Base-by-base conservation (phyloP, 2,113 vertebrate species). In the Tragulus kanchil region DNA sequence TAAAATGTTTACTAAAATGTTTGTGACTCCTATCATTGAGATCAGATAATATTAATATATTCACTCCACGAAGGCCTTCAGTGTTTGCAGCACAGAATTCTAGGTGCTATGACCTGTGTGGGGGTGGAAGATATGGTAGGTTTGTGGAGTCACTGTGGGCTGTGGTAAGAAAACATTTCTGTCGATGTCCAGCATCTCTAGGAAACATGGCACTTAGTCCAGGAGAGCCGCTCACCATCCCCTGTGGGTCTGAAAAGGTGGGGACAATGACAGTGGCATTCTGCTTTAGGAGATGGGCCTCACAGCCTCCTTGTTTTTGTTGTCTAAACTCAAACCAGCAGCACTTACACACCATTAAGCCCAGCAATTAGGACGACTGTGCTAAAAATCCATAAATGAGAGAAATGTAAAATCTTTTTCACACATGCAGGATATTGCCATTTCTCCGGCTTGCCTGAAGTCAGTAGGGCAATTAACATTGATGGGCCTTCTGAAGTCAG, bases 221-320 rank as follows among this genome's bases (percentile, higher is more conserved):
- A 0, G 19, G 3, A 1, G 56, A 52, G 48, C 59, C 6, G 0
- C 4, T 73, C 79, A 28, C 61, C 64, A 13, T 42, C 17, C 17
- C 25, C 0, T 16, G 31, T 16, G n/a, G 13, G 1, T 31, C 50
- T 19, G 11, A 59, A 14, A 62, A 25, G n/a, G 28, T 0, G 15
- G 50, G 48, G 48, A 77, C 1, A 9, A 5, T 8, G 11, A 15
- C 13, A 16, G 59, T 28, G 6, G 54, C 7, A 11, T 23, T 69
- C 64, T 25, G 58, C 21, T 12, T 59, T 48, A 48, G 45, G 42
- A 61, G n/a, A 10, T 2, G 11, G n/a, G 13, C 25, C 16, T 10
- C 21, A 10, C 82, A 5, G 17, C 17, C 31, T 52, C 31, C 15
- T 58, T 79, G 31, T 31, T 36, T 56, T 61, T 14, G 10, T 78